Evolutionary conservation across 1,140 invertebrate genomes (phyloP).

Genomic region (Heliothis subflexa): DNA sequence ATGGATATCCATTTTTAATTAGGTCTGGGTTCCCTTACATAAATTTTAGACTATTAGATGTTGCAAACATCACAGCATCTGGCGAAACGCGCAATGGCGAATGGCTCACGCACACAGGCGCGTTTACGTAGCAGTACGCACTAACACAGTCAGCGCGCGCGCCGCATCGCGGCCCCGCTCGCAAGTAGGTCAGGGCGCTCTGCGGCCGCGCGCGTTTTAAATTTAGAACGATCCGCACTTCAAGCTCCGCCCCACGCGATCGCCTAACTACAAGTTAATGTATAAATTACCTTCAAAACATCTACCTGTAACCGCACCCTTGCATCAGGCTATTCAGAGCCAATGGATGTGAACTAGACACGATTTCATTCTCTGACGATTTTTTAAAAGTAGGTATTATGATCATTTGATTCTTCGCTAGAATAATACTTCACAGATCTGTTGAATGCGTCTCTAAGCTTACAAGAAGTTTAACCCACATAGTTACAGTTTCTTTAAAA

Average conservation of each 20-base stretch:
- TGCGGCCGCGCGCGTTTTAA: constrained; percentile 84
- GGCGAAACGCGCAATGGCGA: constrained; percentile 82
- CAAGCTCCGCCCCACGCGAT: constrained; percentile 79
- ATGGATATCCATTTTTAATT: not conserved
- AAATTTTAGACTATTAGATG: constrained; percentile 71
- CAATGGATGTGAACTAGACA: not conserved
- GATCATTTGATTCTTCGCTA: no score
- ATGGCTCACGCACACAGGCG: constrained; percentile 73
- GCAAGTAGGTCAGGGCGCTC: constrained; percentile 85
- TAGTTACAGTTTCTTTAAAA: no score
- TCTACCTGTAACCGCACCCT: constrained; percentile 55
- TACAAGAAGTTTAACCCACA: no score
- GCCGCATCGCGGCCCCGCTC: constrained; percentile 84
- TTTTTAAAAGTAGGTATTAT: not conserved
- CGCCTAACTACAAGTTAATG: constrained; percentile 72
- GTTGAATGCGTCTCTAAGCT: no score
- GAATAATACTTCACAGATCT: no score
- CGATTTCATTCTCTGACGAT: not conserved
- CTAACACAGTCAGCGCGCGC: constrained; percentile 75
- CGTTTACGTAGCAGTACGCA: constrained; percentile 71
- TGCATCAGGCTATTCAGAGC: not conserved
- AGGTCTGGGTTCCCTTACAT: constrained; percentile 51
- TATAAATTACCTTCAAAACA: constrained; percentile 60
- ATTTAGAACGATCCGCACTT: constrained; percentile 85
- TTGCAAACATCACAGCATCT: constrained; percentile 84